Evolutionary conservation across 2,113 vertebrate species (phyloP).

Genomic region (Sporophila hypoxantha): DNA sequence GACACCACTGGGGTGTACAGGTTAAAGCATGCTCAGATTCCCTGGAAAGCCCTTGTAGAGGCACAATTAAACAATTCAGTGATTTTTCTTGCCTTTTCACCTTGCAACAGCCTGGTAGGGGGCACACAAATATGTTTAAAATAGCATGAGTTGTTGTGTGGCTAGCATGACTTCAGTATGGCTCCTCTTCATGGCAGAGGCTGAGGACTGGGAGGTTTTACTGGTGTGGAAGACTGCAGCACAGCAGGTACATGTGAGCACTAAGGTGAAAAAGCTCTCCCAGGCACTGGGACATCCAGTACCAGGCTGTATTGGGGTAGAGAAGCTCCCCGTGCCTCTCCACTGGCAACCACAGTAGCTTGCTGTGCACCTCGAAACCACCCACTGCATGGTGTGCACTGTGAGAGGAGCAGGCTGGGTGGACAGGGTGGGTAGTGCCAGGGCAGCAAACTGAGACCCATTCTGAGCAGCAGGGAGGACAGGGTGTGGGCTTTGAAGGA

Average conservation of each 20-base stretch:
- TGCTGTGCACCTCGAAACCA: not conserved
- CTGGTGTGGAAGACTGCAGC: not conserved
- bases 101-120: rapidly evolving
- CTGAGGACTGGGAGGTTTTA: not conserved
- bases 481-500: rapidly evolving
- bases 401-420: not conserved
- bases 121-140: not conserved
- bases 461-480: no score
- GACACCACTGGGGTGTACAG: rapidly evolving
- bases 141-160: not conserved
- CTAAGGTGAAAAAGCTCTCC: not conserved
- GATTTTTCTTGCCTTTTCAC: not conserved
- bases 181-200: rapidly evolving
- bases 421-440: not conserved
- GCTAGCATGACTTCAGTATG: not conserved
- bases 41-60: not conserved
- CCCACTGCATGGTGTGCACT: not conserved
- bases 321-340: rapidly evolving
- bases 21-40: not conserved
- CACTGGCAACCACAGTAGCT: rapidly evolving
- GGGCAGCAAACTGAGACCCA: not conserved
- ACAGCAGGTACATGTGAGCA: no score
- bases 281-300: no score
- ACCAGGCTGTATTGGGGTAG: rapidly evolving
- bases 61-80: not conserved